Conservation (phyloP, 1,140 invertebrate species). For the Hylaeus anthracinus region DNA sequence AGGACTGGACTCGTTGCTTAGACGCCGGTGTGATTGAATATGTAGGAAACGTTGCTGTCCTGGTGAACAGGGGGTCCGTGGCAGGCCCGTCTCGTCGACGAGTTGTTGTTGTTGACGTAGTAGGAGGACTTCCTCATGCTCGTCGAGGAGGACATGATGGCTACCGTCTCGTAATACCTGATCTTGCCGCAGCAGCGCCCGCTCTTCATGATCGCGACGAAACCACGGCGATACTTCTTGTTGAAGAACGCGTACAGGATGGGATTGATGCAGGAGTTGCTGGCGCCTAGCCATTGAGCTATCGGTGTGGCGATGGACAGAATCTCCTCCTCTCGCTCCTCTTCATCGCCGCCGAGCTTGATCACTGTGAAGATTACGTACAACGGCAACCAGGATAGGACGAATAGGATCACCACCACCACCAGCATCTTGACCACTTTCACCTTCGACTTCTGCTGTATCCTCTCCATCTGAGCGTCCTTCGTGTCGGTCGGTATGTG, state of each 20-base stretch:
- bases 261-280: constrained; percentile 98
- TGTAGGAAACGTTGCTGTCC: constrained; percentile 89
- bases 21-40: constrained; percentile 84
- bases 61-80: constrained; percentile 84
- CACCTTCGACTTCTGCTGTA: constrained; percentile 95
- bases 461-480: constrained; percentile 93
- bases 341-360: constrained; percentile 88
- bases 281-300: constrained; percentile 97
- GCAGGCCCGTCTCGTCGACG: constrained; percentile 80
- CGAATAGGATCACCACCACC: constrained; percentile 96
- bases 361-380: constrained; percentile 94
- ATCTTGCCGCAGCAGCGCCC: constrained; percentile 91
- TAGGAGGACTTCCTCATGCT: constrained; percentile 91
- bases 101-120: constrained; percentile 86
- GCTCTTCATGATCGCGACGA: constrained; percentile 93
- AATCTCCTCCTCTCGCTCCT: constrained; percentile 89
- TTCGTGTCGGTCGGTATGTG: constrained; percentile 94
- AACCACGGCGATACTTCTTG: constrained; percentile 96
- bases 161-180: constrained; percentile 91
- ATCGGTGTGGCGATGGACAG: constrained; percentile 92
- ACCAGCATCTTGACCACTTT: constrained; percentile 98
- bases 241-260: constrained; percentile 99
- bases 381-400: constrained; percentile 96
- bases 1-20: constrained; percentile 63
- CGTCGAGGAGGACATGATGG: constrained; percentile 90